Conservation (phyloP, 2,113 vertebrate species). For the Telmatochromis bifrenatus region DNA sequence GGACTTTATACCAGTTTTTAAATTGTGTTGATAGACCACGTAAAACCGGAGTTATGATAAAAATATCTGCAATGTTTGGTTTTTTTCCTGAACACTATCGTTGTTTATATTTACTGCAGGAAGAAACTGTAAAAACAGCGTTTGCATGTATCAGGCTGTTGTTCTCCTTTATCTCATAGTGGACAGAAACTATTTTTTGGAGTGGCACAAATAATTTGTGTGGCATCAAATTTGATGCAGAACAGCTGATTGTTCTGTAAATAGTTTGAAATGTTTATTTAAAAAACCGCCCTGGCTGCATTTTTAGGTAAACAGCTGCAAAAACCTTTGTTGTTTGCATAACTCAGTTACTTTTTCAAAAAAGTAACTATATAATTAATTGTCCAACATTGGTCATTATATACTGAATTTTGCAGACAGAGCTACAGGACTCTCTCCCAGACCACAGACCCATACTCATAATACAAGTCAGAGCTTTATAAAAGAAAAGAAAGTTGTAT, state of each 20-base stretch:
- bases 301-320: background rate
- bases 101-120: too few relatives aligned
- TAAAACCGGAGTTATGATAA: background rate
- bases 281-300: background rate
- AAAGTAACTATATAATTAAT: background rate
- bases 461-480: background rate
- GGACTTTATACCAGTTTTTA: background rate
- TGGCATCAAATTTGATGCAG: background rate
- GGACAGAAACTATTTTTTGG: too few relatives aligned
- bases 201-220: background rate
- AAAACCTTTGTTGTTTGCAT: accelerated
- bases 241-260: background rate
- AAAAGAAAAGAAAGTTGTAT: background rate
- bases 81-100: too few relatives aligned
- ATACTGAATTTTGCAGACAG: background rate
- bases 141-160: too few relatives aligned
- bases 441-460: background rate
- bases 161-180: too few relatives aligned
- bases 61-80: background rate
- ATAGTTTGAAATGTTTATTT: background rate
- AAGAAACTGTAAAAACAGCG: too few relatives aligned
- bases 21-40: background rate
- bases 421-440: background rate
- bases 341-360: accelerated
- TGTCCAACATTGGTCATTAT: background rate